Percentiles rank a stretch among this genome's conserved stretches.
phyloP scores from a whole-genome alignment of 2,113 vertebrate genomes.

The Amazona vittata region DNA sequence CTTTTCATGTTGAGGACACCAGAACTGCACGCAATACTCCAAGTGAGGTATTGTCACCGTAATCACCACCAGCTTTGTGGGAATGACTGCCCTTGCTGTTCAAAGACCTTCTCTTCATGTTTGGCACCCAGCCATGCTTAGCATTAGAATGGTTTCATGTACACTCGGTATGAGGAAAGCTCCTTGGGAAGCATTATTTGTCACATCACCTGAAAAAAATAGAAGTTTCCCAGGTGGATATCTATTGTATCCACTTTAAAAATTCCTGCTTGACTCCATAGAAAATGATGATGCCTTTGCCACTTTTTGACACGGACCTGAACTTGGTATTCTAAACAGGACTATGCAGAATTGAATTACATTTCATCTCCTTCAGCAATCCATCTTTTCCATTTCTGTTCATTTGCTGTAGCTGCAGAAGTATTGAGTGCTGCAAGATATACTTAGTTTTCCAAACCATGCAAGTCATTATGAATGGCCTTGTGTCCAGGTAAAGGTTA shows the following conservation, averaged over 20 bases:
- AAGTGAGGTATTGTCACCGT: background rate
- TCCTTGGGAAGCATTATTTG: conserved; percentile 32
- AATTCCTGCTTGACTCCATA: conserved; percentile 58
- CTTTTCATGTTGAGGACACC: too few species aligned
- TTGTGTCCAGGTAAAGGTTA: conserved; percentile 83
- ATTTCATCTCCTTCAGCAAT: conserved; percentile 67
- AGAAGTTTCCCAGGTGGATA: conserved; percentile 27
- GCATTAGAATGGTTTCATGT: conserved; percentile 10
- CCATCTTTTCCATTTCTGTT: conserved; percentile 71
- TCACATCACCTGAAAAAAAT: conserved; percentile 49
- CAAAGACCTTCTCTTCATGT: background rate
- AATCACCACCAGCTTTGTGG: background rate
- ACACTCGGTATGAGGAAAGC: conserved; percentile 9
- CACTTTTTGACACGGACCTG: conserved; percentile 55
- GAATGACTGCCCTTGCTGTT: background rate
- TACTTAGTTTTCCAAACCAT: conserved; percentile 72
- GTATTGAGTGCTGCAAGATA: conserved; percentile 68
- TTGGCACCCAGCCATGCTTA: background rate
- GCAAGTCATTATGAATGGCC: conserved; percentile 82
- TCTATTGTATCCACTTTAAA: conserved; percentile 41
- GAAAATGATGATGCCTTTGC: conserved; percentile 63
- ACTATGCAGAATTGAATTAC: conserved; percentile 76
- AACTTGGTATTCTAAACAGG: conserved; percentile 76
- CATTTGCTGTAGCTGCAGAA: conserved; percentile 70
- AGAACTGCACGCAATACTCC: too few species aligned